Base-by-base conservation (phyloP, 2,797 vertebrate species). In the Typhlichthys eigenmanni region DNA sequence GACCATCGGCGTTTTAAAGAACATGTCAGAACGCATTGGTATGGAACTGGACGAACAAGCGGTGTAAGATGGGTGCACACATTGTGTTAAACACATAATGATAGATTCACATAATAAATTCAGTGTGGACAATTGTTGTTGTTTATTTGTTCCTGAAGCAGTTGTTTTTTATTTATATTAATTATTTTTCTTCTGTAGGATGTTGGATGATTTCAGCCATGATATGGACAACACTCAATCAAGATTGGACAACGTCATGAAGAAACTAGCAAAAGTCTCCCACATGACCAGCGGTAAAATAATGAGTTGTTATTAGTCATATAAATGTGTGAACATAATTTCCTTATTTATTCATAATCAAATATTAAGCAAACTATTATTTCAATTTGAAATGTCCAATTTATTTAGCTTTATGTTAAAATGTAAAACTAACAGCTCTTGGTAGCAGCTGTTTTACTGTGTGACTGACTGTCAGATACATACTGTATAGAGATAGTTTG, bases 1-100 rank as follows among this genome's bases (percentile, higher is more conserved):
- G 85, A 96, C 96, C 64, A 97, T 99, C 0, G 97, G 97, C 13
- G 96, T 99, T 72, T 89, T 99, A 84, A 99, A 98, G 94, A 98
- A 96, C 92, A 99, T 99, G 98, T 98, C 97, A 0, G 95, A 99
- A 81, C 91, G 96, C 79, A 99, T 99, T 3, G 97, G 97, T 1
- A 92, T 95, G 85, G 97, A 99, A 89, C 90, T 99, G 87, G 98
- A 99, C 29, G 97, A 99, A 19, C 98, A 99, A 81, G 91, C 96
- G 3, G 96, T 96, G 98, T 99, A 91, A 95, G 96, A 54, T 60
- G 12, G 34, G 7, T 43, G 52, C 34, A 19, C 12, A 38, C 51
- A 45, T 14, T 50, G 8, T 13, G 13, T 14, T 32, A 11, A 43
- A 43, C 38, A 10, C 9, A 43, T 9, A 29, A 29, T 29, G 24